Evolutionary conservation across 2,888 invertebrate species (phyloP).

Genomic region (Bedellia somnulentella): DNA sequence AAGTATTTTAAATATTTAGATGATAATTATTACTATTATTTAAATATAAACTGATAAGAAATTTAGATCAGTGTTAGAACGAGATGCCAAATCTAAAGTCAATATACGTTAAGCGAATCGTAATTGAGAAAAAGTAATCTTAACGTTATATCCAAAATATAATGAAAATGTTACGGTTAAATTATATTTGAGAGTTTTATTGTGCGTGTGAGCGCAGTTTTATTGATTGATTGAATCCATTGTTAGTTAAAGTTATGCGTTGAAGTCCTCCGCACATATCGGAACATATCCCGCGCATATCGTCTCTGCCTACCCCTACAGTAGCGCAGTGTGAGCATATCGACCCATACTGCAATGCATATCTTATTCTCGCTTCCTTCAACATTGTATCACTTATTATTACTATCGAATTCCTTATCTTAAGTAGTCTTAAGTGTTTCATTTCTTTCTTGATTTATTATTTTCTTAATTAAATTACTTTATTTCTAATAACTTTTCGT

Average conservation of each 20-base stretch:
- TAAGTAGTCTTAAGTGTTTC: conserved; percentile 51
- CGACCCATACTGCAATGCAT: too few species aligned
- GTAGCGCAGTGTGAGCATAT: too few species aligned
- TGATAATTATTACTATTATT: conserved; percentile 45
- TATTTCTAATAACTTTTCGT: conserved; percentile 49
- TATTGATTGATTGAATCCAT: conserved; percentile 56
- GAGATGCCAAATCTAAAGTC: conserved; percentile 70
- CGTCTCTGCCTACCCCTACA: too few species aligned
- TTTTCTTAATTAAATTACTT: conserved; percentile 58
- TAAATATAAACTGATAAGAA: conserved; percentile 29
- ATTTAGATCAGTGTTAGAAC: conserved; percentile 58
- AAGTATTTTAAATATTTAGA: conserved; percentile 61
- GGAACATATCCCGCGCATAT: background rate
- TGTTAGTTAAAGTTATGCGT: conserved; percentile 61
- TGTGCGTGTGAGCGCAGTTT: conserved; percentile 48
- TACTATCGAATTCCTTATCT: background rate
- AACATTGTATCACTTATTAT: background rate
- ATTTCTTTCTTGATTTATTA: conserved; percentile 55
- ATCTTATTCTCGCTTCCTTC: background rate
- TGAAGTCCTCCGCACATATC: conserved; percentile 14
- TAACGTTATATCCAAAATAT: conserved; percentile 57
- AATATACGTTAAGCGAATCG: conserved; percentile 65
- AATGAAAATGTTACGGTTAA: conserved; percentile 56
- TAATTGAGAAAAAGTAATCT: conserved; percentile 55
- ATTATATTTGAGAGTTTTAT: conserved; percentile 63